Base-by-base conservation (phyloP, 2,113 vertebrate genomes). In the Centropristis striata region DNA sequence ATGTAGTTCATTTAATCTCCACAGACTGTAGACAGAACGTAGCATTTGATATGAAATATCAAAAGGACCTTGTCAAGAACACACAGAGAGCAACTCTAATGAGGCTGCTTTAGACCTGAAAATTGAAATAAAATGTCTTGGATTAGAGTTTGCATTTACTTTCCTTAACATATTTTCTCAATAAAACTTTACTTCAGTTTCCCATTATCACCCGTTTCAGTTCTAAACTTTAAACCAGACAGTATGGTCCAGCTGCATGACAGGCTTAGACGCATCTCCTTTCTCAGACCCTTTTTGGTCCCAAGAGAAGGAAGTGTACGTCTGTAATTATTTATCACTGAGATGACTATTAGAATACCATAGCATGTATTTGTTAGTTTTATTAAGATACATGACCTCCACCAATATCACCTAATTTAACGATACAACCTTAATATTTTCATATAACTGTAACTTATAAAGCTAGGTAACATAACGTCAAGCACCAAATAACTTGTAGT, bases 1-100 rank as follows among this genome's bases (percentile, higher is more conserved):
- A 64, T 46, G 32, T 2, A 54, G 6, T 20, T 6, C 39, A 64
- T 50, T 71, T 59, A 27, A 54, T 18, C 68, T 55, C 44, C 42
- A 21, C 20, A 55, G 55, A 39, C 23, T 64, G 59, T 63, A 37
- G 32, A 32, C 32, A 32, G 32, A 32, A 32, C 32, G 32, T 32
- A 71, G 16, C 21, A 27, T 59, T 71, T 71, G 39, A 70, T 5
- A 25, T 70, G 20, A 28, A 42, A 50, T 42, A 71, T 54, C 44
- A 68, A 61, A 83, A 80, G 2, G 57, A 74, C 46, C 78, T 77
- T 79, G 60, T 60, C 44, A 66, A 28, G 47, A 72, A 20, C 5
- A 32, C 2, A 1, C 39, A 69, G 23, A 67, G 32, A 76, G 71
- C 25, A 44, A 21, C 23, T 69, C 25, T 72, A 25, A 50, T 75